A percentile compares a stretch with the other conserved stretches of the same genome.
phyloP scores from a whole-genome alignment of 2,888 invertebrate genomes.

The Platypus cylindrus region DNA sequence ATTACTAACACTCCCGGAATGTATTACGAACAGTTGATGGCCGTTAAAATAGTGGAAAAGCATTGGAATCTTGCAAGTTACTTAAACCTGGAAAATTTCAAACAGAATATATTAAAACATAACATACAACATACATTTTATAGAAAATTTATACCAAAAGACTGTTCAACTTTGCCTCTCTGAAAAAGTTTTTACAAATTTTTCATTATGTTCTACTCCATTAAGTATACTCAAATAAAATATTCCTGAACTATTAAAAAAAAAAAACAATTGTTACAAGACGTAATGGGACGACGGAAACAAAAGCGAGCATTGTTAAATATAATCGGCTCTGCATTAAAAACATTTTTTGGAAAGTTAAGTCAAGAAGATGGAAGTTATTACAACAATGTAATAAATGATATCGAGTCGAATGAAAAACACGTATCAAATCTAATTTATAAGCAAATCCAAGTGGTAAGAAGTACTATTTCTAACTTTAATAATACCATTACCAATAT shows the following conservation, averaged over 20 bases:
- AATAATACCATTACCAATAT: slow-evolving; percentile 14
- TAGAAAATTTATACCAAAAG: neutral
- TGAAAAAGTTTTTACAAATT: neutral
- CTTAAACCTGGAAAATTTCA: neutral
- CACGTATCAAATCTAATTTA: slow-evolving; percentile 9
- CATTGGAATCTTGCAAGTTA: neutral
- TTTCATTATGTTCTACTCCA: neutral
- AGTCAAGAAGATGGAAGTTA: slow-evolving; percentile 14
- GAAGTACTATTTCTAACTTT: slow-evolving; percentile 13
- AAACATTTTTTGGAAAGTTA: slow-evolving; percentile 14
- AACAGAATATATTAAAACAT: neutral
- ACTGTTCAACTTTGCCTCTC: neutral
- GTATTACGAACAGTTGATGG: neutral
- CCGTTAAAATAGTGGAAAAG: neutral
- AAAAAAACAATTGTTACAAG: neutral
- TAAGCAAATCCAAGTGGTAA: slow-evolving; percentile 13
- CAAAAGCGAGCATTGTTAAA: neutral
- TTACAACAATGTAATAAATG: slow-evolving; percentile 13
- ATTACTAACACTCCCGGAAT: neutral
- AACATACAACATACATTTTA: neutral
- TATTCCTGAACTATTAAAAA: neutral
- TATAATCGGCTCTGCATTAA: slow-evolving; percentile 8
- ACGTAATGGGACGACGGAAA: no score
- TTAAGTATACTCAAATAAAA: neutral
- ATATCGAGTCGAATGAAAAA: slow-evolving; percentile 9